Base-by-base conservation (phyloP, 2,888 invertebrate genomes). In the Leucoma salicis region DNA sequence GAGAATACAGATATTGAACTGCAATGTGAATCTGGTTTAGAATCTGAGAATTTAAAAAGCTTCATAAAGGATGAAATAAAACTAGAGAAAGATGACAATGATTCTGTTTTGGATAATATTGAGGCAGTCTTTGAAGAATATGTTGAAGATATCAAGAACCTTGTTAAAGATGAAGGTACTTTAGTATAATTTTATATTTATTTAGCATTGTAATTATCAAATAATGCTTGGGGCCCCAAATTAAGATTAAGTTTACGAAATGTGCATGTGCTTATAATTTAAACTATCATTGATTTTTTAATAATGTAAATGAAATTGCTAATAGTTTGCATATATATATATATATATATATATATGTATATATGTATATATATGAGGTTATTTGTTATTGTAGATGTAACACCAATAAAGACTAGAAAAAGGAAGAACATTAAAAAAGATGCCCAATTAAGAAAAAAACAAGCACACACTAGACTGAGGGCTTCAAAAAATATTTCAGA, bases 51-150 rank as follows among this genome's bases (percentile, higher is more conserved):
- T 0, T 4, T 32, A 16, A 24, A 29, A 12, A 13, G 3, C 3
- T n/a, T 6, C 5, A 33, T 57, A 13, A 63, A 65, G 35, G 11
- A 27, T n/a, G 66, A 64, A 43, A 42, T 63, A 7, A 56, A 58
- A 3, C 16, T 31, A 13, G 52, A 60, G 38, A 35, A 44, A 27
- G 41, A 14, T 3, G 28, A 39, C 13, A 39, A 37, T 35, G 48
- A 43, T 14, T 12, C 12, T 6, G 14, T 6, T 7, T 7, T 36
- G 8, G 42, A 48, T 10, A 13, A 32, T 12, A 41, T 38, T 42
- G 41, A 47, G 32, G 14, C 11, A 1, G 1, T 15, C n/a, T 49
- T 32, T 42, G 42, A 49, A 11, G 45, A 55, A 4, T 39, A 31
- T 50, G 39, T 39, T 4, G 33, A 15, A 5, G 39, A 46, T 21